These are phyloP conservation scores for Syritta pipiens DNA, from an alignment of 2,888 invertebrate species.

Conservation along the genomic window DNA sequence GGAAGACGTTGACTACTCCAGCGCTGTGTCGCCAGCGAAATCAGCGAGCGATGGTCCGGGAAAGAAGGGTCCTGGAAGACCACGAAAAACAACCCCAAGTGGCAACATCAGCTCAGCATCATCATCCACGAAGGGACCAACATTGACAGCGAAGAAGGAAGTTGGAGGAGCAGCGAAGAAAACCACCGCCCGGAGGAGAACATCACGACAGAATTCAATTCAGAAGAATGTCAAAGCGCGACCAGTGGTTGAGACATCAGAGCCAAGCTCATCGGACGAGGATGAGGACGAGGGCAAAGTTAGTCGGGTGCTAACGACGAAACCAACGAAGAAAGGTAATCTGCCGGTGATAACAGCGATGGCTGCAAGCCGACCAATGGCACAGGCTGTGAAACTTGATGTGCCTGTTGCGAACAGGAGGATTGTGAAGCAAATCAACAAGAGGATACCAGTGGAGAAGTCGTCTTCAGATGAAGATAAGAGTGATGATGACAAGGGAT, in stretches of 20 bases:
- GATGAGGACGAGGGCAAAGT: conserved; percentile 65
- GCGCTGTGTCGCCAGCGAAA: conserved; percentile 54
- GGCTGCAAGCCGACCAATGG: too few relatives aligned
- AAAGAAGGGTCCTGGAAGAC: conserved; percentile 79
- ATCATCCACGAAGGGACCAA: conserved; percentile 75
- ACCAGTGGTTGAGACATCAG: conserved; percentile 71
- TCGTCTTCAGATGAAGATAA: conserved; percentile 59
- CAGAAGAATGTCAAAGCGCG: conserved; percentile 73
- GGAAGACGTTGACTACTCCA: conserved; percentile 72
- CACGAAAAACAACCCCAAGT: conserved; percentile 78
- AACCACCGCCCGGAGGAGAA: conserved; percentile 74
- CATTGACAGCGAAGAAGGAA: conserved; percentile 76
- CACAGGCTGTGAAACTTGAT: conserved; percentile 36
- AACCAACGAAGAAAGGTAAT: conserved; percentile 50
- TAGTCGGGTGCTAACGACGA: conserved; percentile 36
- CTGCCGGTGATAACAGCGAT: too few relatives aligned
- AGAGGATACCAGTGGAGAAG: conserved; percentile 67
- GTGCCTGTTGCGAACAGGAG: conserved; percentile 62
- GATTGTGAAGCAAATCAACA: conserved; percentile 73
- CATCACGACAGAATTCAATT: conserved; percentile 71
- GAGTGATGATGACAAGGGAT: conserved; percentile 69
- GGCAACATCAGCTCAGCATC: conserved; percentile 74
- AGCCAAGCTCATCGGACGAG: conserved; percentile 71
- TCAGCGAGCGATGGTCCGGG: conserved; percentile 68
- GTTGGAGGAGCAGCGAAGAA: conserved; percentile 72